Base-by-base conservation (phyloP, 2,113 vertebrate genomes). In the Lipophrys pholis region DNA sequence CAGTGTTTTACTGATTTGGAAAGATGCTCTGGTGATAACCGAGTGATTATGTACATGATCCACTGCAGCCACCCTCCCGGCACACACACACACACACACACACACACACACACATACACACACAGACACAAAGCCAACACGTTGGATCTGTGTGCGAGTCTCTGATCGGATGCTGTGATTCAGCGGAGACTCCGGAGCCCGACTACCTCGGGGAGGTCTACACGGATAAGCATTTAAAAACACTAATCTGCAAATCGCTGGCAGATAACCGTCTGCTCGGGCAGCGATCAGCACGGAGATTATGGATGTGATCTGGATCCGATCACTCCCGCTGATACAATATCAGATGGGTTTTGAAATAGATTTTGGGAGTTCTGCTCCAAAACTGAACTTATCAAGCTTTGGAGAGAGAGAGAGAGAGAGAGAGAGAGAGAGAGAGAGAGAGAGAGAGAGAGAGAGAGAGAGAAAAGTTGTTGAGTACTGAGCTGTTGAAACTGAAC, bases 181-280 rank as follows among this genome's bases (percentile, higher is more conserved):
- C 57, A 59, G 6, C 50, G 7, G 60, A 5, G 61, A 53, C 57
- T 81, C 50, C 6, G 73, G 59, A 72, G 81, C 67, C 76, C 21
- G 16, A 51, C 81, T 68, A 87, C 85, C 86, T 89, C 58, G 7
- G 88, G 87, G 88, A 83, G 83, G 86, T 85, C 86, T 87, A 46
- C 82, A 69, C 17, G 51, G 83, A 87, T 85, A 82, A 89, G 80
- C 81, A 78, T 90, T 88, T 87, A 85, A 83, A 90, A 87, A 85
- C 83, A 73, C 80, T 89, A 89, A 91, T 91, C 90, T 90, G 75
- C 79, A 72, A 73, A 83, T 90, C 64, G 17, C 64, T 58, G 60
- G 1, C 45, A 83, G 87, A 87, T 90, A 87, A 84, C 78, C 64
- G 82, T 87, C 79, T 82, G 75, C 65, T 81, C 61, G 86, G 80